A percentile compares a stretch with the other conserved stretches of the same genome.
Conservation (phyloP, 1,140 invertebrate species). For the Pteromalus puparum region DNA sequence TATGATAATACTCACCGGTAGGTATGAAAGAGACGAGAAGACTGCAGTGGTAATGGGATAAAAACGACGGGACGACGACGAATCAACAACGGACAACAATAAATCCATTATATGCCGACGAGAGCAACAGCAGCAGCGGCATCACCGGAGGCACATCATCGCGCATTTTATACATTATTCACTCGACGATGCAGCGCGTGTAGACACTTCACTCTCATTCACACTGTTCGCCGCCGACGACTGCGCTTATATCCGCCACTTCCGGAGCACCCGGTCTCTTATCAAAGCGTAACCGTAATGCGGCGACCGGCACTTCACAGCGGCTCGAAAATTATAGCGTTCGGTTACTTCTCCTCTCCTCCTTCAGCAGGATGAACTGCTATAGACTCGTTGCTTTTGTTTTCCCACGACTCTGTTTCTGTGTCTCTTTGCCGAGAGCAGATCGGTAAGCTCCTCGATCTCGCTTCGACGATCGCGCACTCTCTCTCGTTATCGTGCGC, state of each 20-base stretch:
- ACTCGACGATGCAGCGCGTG: background rate
- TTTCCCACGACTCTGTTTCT: background rate
- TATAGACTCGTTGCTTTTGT: background rate
- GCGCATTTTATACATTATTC: background rate
- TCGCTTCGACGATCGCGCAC: background rate
- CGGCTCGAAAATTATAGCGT: too few relatives aligned
- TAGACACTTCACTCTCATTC: slow-evolving; percentile 7
- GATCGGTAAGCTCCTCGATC: background rate
- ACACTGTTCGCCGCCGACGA: background rate
- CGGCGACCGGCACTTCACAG: background rate
- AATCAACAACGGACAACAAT: slow-evolving; percentile 7
- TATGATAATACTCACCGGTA: background rate
- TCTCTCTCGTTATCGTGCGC: background rate
- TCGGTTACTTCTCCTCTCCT: background rate
- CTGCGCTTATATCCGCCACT: slow-evolving; percentile 6
- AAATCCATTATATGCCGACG: slow-evolving; percentile 19
- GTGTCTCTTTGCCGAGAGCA: background rate
- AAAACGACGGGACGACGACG: background rate
- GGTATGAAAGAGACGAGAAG: background rate
- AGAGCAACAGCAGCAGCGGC: background rate
- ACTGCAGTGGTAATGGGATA: background rate
- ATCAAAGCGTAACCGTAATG: background rate
- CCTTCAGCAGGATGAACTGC: background rate
- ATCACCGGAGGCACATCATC: slow-evolving; percentile 5
- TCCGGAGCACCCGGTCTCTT: background rate